Evolutionary conservation across 2,888 invertebrate genomes (phyloP), one percentile per base, ranked within the genome.

Genomic region (Ophion slaviceki): DNA sequence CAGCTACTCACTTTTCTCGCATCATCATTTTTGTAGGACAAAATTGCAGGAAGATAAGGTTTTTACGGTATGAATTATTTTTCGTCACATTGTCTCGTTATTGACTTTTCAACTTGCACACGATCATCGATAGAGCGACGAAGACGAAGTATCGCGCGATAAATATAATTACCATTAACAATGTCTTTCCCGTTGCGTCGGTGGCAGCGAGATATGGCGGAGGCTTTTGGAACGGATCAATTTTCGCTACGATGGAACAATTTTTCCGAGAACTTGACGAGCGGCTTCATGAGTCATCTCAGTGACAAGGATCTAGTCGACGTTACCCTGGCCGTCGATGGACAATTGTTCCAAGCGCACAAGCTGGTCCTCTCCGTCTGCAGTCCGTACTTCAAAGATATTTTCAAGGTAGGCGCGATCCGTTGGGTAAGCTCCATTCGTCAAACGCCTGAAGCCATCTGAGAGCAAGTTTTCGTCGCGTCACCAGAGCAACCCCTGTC

Each of bases 241-340:
- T 91, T 90, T 78, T 94, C 94, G 57, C 90, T 95, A 78, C 92
- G 92, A 84, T 95, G 94, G 94, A 95, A 95, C 90, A 94, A 94
- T 88, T 94, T 94, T 89, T 93, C 93, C 81, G 92, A 91, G 75
- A 94, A 94, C 86, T 89, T 95, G 85, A 91, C 94, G 11, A 91
- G 92, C 77, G 94, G 94, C 24, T 94, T 95, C 86, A 92, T 94
- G 86, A 92, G 91, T 77, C 91, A 94, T 80, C 88, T 94, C 17
- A 92, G 91, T 82, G 93, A 93, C 80, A 93, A 94, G 87, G 92
- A 94, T 88, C 88, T 95, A 75, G 94, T 95, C 59, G 94, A 95
- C 88, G 94, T 94, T n/a, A 95, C 94, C 7, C 88, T 95, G 7
- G 94, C 94, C n/a, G 94, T 94, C 47, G 94, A 94, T 70, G 94